phyloP scores from a whole-genome alignment of 92 coral and sea anemone species.

The Muricea muricata region DNA sequence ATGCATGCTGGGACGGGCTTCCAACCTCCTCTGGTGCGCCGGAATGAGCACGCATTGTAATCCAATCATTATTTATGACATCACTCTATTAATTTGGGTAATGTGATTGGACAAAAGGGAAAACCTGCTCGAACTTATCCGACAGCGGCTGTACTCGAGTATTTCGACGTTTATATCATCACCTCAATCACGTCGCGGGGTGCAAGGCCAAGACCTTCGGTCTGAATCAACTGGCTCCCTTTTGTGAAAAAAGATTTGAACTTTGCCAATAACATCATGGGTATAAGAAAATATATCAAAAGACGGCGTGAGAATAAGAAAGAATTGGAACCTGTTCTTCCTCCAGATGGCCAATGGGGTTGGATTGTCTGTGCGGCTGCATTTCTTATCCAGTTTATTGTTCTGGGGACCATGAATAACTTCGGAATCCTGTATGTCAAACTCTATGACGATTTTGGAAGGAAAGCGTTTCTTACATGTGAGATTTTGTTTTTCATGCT shows the following conservation, averaged over 20 bases:
- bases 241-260: neutral
- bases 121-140: too few relatives aligned
- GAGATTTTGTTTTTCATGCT: neutral
- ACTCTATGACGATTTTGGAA: slow-evolving; percentile 75
- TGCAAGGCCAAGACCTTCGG: neutral
- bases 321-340: slow-evolving; percentile 63
- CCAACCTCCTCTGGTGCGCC: too few relatives aligned
- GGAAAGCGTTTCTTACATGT: slow-evolving; percentile 81
- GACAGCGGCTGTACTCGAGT: too few relatives aligned
- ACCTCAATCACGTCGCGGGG: neutral
- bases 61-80: too few relatives aligned
- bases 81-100: too few relatives aligned
- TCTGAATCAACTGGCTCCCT: neutral
- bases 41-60: too few relatives aligned
- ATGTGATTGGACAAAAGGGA: too few relatives aligned
- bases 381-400: slow-evolving; percentile 87
- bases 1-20: too few relatives aligned
- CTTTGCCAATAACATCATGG: neutral
- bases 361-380: slow-evolving; percentile 95
- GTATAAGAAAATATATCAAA: slow-evolving; percentile 25
- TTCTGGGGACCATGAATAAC: slow-evolving; percentile 96
- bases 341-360: slow-evolving; percentile 99
- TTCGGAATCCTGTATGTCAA: slow-evolving; percentile 90
- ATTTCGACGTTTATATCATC: too few relatives aligned
- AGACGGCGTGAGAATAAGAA: slow-evolving; percentile 72